Base-by-base conservation (phyloP, 2,113 vertebrate species). In the Ariopsis seemanni region DNA sequence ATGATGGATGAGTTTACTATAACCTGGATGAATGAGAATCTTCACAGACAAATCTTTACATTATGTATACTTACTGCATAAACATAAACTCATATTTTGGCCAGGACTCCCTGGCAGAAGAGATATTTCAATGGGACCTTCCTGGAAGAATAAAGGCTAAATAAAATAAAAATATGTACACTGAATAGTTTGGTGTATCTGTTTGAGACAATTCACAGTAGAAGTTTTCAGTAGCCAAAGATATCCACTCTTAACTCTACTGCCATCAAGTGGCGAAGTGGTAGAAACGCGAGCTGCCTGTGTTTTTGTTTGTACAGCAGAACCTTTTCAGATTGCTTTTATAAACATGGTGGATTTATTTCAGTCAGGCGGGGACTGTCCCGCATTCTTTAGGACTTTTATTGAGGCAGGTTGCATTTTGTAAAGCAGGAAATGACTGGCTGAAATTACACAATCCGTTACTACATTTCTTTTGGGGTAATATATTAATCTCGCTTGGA, bases 251-350 rank as follows among this genome's bases (percentile, higher is more conserved):
- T 42, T 42, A 42, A 42, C 34, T 42, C 27, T n/a, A 81, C 87
- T 88, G 79, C 89, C 89, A 90, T 60, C 90, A 77, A 82, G 79
- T 87, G 71, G 88, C 63, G 74, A 62, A 58, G 20, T 11, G 63
- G 52, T 55, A 10, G n/a, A 53, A 81, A 67, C 20, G 22, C 42
- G 4, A n/a, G 25, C 11, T 4, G 12, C 20, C 22, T 14, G 27
- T 4, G 18, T 17, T 53, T 77, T 53, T 52, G n/a, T 53, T 25
- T 53, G 48, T 8, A 48, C 22, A 75, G 18, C 22, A 25, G 48
- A 12, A n/a, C 22, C 7, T 53, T n/a, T 77, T 17, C 69, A 71
- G 69, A 71, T 71, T 72, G 34, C 7, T 25, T 75, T 77, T 10
- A 57, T 50, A 57, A 53, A 30, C 52, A 55, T 6, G 77, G 71